A percentile compares a stretch with the other conserved stretches of the same genome.
phyloP scores from a whole-genome alignment of 2,113 vertebrate species.

The Equus przewalskii region DNA sequence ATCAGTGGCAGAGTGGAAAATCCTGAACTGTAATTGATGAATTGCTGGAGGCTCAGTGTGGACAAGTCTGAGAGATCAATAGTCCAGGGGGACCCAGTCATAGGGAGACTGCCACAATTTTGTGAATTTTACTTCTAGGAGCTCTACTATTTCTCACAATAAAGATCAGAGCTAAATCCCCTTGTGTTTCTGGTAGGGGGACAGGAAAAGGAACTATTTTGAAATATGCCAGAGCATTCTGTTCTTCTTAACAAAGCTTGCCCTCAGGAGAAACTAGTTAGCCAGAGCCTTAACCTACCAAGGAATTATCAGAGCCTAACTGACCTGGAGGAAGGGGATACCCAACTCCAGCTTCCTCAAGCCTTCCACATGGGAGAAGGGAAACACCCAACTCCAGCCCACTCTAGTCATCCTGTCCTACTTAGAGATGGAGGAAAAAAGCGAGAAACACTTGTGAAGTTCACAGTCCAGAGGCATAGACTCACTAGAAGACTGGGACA shows the following conservation, averaged over 20 bases:
- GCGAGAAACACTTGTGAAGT: neutral
- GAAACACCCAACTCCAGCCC: neutral
- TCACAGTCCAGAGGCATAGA: neutral
- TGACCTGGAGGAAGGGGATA: neutral
- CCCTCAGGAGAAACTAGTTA: neutral
- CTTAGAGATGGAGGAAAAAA: neutral
- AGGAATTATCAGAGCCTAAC: neutral
- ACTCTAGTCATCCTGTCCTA: neutral
- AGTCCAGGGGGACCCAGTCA: neutral
- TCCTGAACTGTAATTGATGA: neutral
- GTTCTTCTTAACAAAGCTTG: neutral
- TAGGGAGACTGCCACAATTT: neutral
- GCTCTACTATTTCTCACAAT: neutral
- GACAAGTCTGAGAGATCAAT: neutral
- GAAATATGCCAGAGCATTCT: neutral
- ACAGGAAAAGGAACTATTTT: neutral
- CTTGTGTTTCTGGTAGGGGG: neutral
- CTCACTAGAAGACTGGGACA: neutral
- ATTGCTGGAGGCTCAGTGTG: neutral
- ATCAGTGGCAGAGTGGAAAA: neutral
- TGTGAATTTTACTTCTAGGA: neutral
- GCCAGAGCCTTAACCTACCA: neutral
- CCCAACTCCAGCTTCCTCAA: neutral
- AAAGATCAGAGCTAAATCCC: neutral
- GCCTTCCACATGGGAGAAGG: neutral